phyloP scores from a whole-genome alignment of 2,888 invertebrate species.

The Helleia helle region DNA sequence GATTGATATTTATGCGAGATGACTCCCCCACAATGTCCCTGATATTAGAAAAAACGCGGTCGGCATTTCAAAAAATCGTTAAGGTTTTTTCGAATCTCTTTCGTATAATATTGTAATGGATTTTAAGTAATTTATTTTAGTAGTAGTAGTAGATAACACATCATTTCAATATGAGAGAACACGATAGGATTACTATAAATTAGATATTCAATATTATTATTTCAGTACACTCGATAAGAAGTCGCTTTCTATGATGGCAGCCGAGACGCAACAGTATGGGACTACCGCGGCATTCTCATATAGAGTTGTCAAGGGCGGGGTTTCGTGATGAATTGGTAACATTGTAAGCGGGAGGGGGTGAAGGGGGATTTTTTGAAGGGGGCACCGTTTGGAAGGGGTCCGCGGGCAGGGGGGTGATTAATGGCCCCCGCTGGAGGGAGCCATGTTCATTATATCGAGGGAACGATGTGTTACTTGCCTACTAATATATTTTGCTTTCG shows the following conservation, averaged over 20 bases:
- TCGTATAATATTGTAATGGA: background rate
- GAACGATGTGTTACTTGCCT: conserved; percentile 69
- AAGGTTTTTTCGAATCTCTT: conserved; percentile 9
- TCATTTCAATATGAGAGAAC: background rate
- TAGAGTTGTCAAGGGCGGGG: conserved; percentile 78
- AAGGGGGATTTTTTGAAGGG: conserved; percentile 59
- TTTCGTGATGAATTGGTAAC: conserved; percentile 73
- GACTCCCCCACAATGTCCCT: conserved; percentile 48
- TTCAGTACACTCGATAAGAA: background rate
- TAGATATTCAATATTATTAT: background rate
- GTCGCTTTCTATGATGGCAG: background rate
- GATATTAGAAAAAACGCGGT: conserved; percentile 58
- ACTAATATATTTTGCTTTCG: conserved; percentile 66
- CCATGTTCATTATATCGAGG: conserved; percentile 70
- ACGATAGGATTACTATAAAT: background rate
- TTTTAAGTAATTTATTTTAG: background rate
- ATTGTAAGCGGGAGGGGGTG: conserved; percentile 55
- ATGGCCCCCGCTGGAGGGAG: conserved; percentile 61
- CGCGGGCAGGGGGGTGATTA: conserved; percentile 57
- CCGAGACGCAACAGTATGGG: conserved; percentile 30
- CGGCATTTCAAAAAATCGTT: conserved; percentile 32
- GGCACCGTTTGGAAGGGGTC: conserved; percentile 38
- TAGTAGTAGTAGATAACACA: background rate
- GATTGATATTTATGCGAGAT: conserved; percentile 62
- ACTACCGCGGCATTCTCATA: conserved; percentile 58